Base-by-base conservation (phyloP, 2,113 vertebrate species). In the Pithys albifrons region DNA sequence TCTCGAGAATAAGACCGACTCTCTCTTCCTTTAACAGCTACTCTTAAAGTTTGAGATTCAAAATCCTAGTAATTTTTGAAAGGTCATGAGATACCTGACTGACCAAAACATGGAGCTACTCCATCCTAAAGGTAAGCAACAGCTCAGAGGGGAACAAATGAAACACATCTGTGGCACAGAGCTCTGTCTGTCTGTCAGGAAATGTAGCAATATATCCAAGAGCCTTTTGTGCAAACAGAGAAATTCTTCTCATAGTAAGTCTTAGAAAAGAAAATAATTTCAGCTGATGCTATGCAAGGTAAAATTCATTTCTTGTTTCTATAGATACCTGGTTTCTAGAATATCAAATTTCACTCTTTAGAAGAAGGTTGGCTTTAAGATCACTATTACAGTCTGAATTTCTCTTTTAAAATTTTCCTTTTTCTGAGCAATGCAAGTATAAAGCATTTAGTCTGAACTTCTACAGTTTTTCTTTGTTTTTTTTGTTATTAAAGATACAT, bases 141-240 rank as follows among this genome's bases (percentile, higher is more conserved):
- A 57, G 49, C 48, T 67, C 41, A 19, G 13, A 14, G 58, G 19
- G 19, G 65, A 48, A 39, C 15, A 16, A 57, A 51, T 15, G 62
- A 62, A 73, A 87, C 0, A 1, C 33, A 24, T 41, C 37, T 48
- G 45, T 31, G 67, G 46, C 27, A 43, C 41, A 43, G 69, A 12
- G 12, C 48, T 24, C 48, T 5, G 43, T 51, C 29, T 55, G 49
- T 1, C 57, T 66, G 52, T 75, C 33, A 84, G n/a, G 27, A 57
- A 57, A 39, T 6, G 1, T 2, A 31, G 31, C 55, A 24, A 43
- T 48, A 46, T 19, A 64, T 6, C 0, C 2, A 65, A 35, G 19
- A 28, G 46, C 3, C 14, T 66, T 80, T 52, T 72, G 17, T 51
- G 41, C 48, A 86, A 81, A 54, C 54, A 13, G 6, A 83, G 45